Evolutionary conservation across 2,113 vertebrate genomes (phyloP).

Genomic region (Apeltes quadracus): DNA sequence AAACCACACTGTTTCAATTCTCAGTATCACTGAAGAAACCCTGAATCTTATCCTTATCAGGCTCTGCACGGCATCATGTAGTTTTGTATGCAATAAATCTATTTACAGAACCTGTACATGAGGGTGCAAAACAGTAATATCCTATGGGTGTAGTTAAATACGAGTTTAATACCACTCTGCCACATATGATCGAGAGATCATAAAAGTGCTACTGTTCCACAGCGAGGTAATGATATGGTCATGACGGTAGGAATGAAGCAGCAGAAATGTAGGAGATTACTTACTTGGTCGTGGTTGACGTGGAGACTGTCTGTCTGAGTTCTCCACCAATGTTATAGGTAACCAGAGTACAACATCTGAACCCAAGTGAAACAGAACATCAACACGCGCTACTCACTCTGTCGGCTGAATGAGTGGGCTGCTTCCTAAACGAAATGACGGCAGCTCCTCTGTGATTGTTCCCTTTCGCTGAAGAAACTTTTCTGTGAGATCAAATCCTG

Average conservation of each 20-base stretch:
- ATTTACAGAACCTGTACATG: neutral
- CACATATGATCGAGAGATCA: slow-evolving; percentile 22
- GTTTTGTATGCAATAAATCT: slow-evolving; percentile 5
- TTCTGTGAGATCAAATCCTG: slow-evolving; percentile 94
- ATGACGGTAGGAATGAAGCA: slow-evolving; percentile 11
- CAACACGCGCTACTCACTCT: slow-evolving; percentile 78
- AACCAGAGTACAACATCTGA: slow-evolving; percentile 6
- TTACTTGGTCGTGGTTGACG: slow-evolving; percentile 9
- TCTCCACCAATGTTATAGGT: slow-evolving; percentile 9
- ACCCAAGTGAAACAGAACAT: slow-evolving; percentile 8
- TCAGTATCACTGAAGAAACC: slow-evolving; percentile 51
- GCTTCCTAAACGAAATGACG: slow-evolving; percentile 89
- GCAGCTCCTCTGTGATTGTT: slow-evolving; percentile 83
- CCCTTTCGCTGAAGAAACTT: slow-evolving; percentile 88
- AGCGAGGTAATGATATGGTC: neutral
- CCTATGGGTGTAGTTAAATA: slow-evolving; percentile 1
- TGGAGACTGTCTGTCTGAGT: slow-evolving; percentile 13
- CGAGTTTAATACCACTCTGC: slow-evolving; percentile 11
- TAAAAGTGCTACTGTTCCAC: neutral
- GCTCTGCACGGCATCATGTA: slow-evolving; percentile 19
- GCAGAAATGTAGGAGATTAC: slow-evolving; percentile 18
- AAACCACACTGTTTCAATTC: slow-evolving; percentile 22
- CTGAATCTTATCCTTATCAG: slow-evolving; percentile 14
- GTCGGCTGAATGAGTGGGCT: slow-evolving; percentile 89
- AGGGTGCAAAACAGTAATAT: slow-evolving; percentile 2